phyloP scores from a whole-genome alignment of 2,888 invertebrate species.

The Colletes collaris region DNA sequence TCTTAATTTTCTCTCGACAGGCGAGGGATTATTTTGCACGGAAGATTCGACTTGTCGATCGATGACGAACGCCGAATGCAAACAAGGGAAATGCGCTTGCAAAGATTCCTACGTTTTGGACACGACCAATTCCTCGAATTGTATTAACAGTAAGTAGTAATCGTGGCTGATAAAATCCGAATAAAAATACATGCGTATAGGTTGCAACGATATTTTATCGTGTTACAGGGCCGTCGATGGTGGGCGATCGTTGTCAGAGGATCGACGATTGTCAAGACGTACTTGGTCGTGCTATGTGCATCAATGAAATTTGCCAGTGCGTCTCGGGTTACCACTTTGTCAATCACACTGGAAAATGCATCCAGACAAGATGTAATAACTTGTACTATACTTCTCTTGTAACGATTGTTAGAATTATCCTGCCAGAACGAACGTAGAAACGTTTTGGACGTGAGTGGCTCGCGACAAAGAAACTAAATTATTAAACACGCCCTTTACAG shows the following conservation, averaged over 20 bases:
- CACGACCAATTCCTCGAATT: conserved; percentile 73
- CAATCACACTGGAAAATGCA: conserved; percentile 65
- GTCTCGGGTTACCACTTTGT: conserved; percentile 63
- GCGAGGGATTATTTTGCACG: conserved; percentile 63
- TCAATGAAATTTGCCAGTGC: conserved; percentile 67
- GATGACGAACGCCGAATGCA: conserved; percentile 71
- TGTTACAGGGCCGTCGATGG: conserved; percentile 63
- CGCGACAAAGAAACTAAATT: not conserved
- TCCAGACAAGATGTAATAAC: conserved; percentile 60
- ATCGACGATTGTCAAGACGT: conserved; percentile 71
- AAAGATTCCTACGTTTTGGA: conserved; percentile 68
- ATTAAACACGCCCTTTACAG: conserved; percentile 46
- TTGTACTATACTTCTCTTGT: not conserved
- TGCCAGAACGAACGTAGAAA: not conserved
- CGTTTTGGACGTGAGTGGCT: too few relatives aligned
- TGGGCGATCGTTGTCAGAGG: conserved; percentile 69
- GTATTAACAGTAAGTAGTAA: conserved; percentile 67
- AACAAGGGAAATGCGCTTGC: conserved; percentile 71
- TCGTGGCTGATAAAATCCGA: too few relatives aligned
- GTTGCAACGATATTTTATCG: not conserved
- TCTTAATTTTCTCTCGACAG: conserved; percentile 9
- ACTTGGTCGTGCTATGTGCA: conserved; percentile 65
- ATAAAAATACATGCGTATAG: not conserved
- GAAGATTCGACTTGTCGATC: conserved; percentile 54
- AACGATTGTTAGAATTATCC: not conserved